Evolutionary conservation across 2,888 invertebrate genomes (phyloP), one percentile per base, ranked within the genome.

Genomic region (Anthophora plumipes): DNA sequence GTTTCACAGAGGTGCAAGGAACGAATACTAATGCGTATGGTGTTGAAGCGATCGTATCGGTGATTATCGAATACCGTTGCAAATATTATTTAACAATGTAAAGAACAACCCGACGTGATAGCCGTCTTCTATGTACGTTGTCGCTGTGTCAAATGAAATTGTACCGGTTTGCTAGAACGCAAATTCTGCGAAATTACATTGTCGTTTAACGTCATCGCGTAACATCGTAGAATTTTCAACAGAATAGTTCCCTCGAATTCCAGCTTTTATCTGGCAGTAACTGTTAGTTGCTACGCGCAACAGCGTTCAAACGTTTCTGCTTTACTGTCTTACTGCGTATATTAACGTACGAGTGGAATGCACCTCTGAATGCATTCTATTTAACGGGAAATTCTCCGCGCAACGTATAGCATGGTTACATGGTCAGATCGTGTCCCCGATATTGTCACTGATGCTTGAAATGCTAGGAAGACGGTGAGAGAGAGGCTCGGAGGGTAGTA

Each of bases 261-360:
- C 66, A 80, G 52, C 63, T 64, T 59, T 64, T 68, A 46, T n/a
- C 59, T 1, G 12, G 12, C 0, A 31, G 20, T 12, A 39, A 72
- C 22, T 22, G 1, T 48, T 48, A 50, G 67, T 52, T 67, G 59
- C 48, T 59, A n/a, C 61, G 25, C 61, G 20, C 9, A 25, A 60
- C 41, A 48, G 31, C 60, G 70, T 68, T 67, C 71, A 69, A 31
- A 70, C 77, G 55, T 72, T 77, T 77, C 85, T 77, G 80, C 63
- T 79, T 83, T 67, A 77, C 69, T 69, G 59, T 85, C 76, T 85
- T 82, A 60, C 63, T 50, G 59, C 60, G 66, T 78, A 63, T 75
- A 77, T 83, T 80, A 85, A 85, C 74, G 83, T 75, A 75, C 37
- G 80, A 80, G 57, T 20, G 83, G 83, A 77, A 85, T 80, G 74